Evolutionary conservation across 1,140 invertebrate species (phyloP), one percentile per base, ranked within the genome.

Genomic region (Helicorthomorpha holstii): DNA sequence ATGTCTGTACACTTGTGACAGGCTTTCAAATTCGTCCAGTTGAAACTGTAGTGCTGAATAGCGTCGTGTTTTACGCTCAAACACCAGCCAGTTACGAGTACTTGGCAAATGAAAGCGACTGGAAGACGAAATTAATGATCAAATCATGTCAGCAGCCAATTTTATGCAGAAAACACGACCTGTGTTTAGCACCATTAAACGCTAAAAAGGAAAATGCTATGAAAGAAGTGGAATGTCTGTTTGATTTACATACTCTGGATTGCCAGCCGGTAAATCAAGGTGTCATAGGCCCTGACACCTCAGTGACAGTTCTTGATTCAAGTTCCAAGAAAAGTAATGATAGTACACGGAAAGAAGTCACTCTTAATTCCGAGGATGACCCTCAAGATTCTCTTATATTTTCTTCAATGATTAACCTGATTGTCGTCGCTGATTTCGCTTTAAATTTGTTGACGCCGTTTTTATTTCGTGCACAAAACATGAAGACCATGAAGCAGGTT

Each of bases 211-310:
- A 34, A 34, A 34, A 34, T 34, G 29, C 7, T 34, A 7, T 34
- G 7, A 7, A 16, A 34, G 29, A 34, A 34, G 7, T 16, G 7
- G 29, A 34, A 34, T 59, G 54, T 43, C 56, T 57, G 7, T 55
- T 53, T 50, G 48, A 61, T 43, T 56, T 65, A 22, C 53, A 54
- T 43, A 57, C 60, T 2, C 48, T 63, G 2, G 61, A 63, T 48
- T 61, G 60, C 50, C 56, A 56, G 45, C 64, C 64, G 12, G 54
- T 65, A 45, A 43, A 56, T 23, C 57, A 61, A 21, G 64, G 62
- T 1, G 16, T 57, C 12, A 50, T 64, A 2, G 57, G 56, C 1
- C 45, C 55, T 1, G 58, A 59, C 16, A 64, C 64, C 29, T 59
- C 63, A 43, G 56, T 65, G 4, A 43, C 52, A n/a, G 34, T 55